These are phyloP conservation scores for Choloepus didactylus DNA, from an alignment of 2,797 vertebrate genomes.

Conservation along the genomic window DNA sequence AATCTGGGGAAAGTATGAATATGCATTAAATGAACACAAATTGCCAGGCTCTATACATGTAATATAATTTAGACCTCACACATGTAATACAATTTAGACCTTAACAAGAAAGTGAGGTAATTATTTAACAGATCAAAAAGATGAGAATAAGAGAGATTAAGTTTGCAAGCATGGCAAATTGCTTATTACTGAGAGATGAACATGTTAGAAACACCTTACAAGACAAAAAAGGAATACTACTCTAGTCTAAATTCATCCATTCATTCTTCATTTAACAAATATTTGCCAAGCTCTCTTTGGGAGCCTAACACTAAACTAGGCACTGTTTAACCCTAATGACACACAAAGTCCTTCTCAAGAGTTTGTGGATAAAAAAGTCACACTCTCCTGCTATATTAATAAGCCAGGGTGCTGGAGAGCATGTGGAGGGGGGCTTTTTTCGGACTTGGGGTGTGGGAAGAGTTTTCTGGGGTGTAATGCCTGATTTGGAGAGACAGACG, in stretches of 20 bases:
- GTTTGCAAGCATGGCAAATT: neutral
- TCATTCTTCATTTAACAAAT: conserved; percentile 24
- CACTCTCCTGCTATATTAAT: neutral
- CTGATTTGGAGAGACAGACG: neutral
- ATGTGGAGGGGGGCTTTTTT: neutral
- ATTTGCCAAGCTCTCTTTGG: neutral
- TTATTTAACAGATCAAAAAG: conserved; percentile 12
- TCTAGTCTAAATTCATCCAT: neutral
- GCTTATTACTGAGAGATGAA: neutral
- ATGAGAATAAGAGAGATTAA: neutral
- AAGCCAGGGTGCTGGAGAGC: neutral
- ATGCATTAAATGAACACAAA: neutral
- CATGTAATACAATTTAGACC: neutral
- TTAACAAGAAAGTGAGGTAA: neutral
- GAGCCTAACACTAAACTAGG: neutral
- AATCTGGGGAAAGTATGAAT: neutral
- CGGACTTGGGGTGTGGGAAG: neutral
- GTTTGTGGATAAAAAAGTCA: neutral
- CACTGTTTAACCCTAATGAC: neutral
- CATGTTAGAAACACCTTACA: neutral
- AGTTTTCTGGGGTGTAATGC: neutral
- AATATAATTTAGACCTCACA: neutral
- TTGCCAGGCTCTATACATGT: neutral
- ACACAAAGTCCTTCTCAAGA: neutral
- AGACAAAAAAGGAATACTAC: neutral